phyloP scores from a whole-genome alignment of 2,113 vertebrate species.

The Erythrocercus mccallii region DNA sequence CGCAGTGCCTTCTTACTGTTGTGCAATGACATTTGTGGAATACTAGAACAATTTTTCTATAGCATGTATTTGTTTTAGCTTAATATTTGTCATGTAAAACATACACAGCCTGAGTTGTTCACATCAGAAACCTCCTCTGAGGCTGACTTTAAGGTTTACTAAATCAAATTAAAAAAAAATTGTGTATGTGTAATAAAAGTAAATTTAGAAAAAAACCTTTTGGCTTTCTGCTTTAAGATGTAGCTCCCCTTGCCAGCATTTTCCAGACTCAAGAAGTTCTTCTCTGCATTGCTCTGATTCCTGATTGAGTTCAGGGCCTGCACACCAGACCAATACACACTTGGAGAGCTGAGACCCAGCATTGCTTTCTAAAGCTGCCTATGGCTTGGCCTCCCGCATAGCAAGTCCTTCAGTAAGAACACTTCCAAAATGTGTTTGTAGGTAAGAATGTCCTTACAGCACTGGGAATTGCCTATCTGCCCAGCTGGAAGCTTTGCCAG shows the following conservation, averaged over 20 bases:
- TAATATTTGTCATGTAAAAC: background rate
- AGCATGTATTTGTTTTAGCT: background rate
- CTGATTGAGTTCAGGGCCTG: background rate
- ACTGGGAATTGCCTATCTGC: background rate
- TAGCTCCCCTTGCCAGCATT: background rate
- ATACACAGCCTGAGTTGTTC: background rate
- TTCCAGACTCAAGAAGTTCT: background rate
- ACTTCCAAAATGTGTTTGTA: background rate
- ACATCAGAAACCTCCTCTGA: background rate
- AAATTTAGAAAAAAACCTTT: background rate
- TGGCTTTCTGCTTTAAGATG: background rate
- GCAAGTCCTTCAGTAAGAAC: background rate
- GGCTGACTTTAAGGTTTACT: background rate
- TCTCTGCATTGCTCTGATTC: background rate
- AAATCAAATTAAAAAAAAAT: background rate
- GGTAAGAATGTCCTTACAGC: background rate
- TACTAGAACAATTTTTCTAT: background rate
- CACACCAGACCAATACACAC: background rate
- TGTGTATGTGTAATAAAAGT: background rate
- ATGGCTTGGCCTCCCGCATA: rapidly evolving
- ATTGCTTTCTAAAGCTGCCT: background rate
- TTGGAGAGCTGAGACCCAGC: background rate
- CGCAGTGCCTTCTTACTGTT: background rate
- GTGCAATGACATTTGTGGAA: background rate
- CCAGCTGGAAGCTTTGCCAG: background rate